Base-by-base conservation (phyloP, 2,113 vertebrate genomes). In the Aspidoscelis tigris region DNA sequence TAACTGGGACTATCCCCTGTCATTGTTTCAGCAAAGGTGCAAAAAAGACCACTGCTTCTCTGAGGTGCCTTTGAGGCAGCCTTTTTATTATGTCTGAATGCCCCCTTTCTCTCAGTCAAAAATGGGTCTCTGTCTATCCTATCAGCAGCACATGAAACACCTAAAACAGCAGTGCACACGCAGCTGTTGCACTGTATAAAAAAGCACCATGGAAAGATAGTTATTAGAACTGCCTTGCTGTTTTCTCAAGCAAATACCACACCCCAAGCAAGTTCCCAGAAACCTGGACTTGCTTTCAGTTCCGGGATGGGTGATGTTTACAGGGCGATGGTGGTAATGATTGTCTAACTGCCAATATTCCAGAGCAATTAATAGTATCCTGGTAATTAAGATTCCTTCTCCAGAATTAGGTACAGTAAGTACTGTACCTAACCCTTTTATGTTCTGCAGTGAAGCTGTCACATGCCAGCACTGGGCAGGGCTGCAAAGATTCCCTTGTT, bases 301-400 rank as follows among this genome's bases (percentile, higher is more conserved):
- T 73, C 26, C 68, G 53, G 76, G 33, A 33, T 33, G 33, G 33
- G 43, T 39, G 50, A 71, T 33, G 7, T 72, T n/a, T 70, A 71
- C 71, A 78, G 41, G 68, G 72, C 53, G 12, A n/a, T 26, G 4
- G 2, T 73, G 53, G 26, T 22, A 73, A 65, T 64, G n/a, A 18
- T 2, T 84, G 26, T n/a, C 58, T 73, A 71, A 44, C 24, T 78
- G 65, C 20, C 66, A 44, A 41, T n/a, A 66, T 65, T 71, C n/a
- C 7, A 73, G 20, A 33, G 33, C n/a, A 79, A 24, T 47, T 84
- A 41, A 65, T 65, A n/a, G 73, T 72, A 72, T 22, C 7, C 68
- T 64, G 41, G 53, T n/a, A 84, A 84, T 84, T 77, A 69, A 83
- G 55, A 47, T 84, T 84, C 26, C 55, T 80, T 50, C n/a, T 39